Percentiles rank a stretch among this genome's conserved stretches.
These are phyloP conservation scores for Rhinopithecus roxellana DNA, from an alignment of 2,113 vertebrate genomes.

Conservation along the genomic window DNA sequence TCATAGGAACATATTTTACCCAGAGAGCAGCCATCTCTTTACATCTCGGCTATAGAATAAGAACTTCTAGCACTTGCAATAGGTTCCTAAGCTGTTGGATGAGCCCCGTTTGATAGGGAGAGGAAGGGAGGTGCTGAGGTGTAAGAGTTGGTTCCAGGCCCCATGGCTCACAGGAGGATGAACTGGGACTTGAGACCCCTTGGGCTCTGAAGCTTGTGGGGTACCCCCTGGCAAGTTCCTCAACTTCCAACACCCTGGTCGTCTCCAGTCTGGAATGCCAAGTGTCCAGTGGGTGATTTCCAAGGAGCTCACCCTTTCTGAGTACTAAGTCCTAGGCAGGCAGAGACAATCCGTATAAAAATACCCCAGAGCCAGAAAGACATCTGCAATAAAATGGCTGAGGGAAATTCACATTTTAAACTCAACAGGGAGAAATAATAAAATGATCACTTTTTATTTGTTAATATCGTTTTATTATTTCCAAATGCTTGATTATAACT, in stretches of 20 bases:
- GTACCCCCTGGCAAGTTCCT: too few relatives aligned
- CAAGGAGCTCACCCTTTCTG: background rate
- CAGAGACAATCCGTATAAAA: background rate
- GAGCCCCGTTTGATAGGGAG: fast-evolving
- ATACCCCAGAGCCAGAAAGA: background rate
- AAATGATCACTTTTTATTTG: background rate
- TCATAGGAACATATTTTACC: fast-evolving
- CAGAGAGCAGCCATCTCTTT: fast-evolving
- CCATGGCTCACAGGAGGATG: too few relatives aligned
- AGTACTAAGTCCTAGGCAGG: background rate
- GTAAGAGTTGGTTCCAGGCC: background rate
- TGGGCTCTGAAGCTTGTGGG: background rate
- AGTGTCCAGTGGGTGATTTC: too few relatives aligned
- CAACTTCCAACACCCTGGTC: fast-evolving
- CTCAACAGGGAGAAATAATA: fast-evolving
- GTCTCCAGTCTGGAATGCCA: fast-evolving
- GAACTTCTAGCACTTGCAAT: fast-evolving
- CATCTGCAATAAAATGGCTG: too few relatives aligned
- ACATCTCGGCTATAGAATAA: fast-evolving
- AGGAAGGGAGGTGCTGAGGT: fast-evolving
- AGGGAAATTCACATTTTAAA: background rate
- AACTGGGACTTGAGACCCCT: background rate
- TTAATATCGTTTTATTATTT: background rate
- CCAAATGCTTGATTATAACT: background rate
- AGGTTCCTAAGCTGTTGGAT: background rate